phyloP scores from a whole-genome alignment of 1,140 invertebrate genomes.

The Ceratosolen solmsi region DNA sequence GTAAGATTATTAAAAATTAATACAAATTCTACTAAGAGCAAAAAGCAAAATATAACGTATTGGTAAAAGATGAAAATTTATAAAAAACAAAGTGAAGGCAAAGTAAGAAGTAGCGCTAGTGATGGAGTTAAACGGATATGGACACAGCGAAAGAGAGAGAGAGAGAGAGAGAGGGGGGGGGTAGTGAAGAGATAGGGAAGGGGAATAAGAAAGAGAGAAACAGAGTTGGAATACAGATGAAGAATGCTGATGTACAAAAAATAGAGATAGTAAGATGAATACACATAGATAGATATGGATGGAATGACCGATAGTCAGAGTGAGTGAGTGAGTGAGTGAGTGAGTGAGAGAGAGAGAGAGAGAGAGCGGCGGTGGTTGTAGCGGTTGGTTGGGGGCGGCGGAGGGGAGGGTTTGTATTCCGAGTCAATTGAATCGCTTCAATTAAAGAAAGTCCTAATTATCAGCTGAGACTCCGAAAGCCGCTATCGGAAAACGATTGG shows the following conservation, averaged over 20 bases:
- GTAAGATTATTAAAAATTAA: too few species aligned
- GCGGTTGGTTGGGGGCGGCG: not conserved
- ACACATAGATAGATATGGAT: too few species aligned
- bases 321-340: not conserved
- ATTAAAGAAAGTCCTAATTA: slow-evolving; percentile 68
- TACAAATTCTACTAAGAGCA: too few species aligned
- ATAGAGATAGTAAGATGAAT: not conserved
- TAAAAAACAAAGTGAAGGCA: too few species aligned
- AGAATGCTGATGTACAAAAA: too few species aligned
- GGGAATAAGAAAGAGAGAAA: not conserved
- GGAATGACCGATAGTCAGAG: not conserved
- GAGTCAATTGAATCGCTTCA: slow-evolving; percentile 63
- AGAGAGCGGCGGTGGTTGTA: not conserved
- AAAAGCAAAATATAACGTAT: too few species aligned
- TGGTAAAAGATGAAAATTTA: too few species aligned
- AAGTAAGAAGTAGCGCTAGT: too few species aligned
- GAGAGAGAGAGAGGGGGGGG: not conserved
- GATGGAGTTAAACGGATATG: too few species aligned
- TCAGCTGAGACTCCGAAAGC: slow-evolving; percentile 55
- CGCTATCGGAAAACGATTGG: slow-evolving; percentile 67
- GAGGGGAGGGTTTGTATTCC: not conserved
- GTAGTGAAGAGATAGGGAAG: not conserved
- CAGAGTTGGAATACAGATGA: too few species aligned
- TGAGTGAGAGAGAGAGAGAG: not conserved
- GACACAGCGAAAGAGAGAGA: too few species aligned